These are phyloP conservation scores for Actinia equina DNA, from an alignment of 64 coral and sea anemone species.

Conservation along the genomic window DNA sequence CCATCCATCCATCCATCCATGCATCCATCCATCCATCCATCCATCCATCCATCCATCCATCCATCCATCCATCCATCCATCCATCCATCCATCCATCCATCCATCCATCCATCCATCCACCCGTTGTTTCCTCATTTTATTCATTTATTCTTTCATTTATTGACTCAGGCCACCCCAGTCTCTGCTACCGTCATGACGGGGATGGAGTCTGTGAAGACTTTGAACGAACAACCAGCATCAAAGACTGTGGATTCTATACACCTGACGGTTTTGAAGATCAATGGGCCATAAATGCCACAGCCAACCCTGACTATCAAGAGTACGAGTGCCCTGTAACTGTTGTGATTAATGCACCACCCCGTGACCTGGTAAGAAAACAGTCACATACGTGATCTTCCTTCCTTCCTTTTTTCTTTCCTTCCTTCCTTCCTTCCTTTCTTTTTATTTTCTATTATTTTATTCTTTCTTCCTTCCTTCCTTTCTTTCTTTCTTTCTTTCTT, in stretches of 20 bases:
- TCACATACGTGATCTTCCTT: too few relatives aligned
- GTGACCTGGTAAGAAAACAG: constrained; percentile 63
- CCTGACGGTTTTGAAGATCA: constrained; percentile 92
- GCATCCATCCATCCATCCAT: neutral
- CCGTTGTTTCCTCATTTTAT: neutral
- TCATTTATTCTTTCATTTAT: neutral
- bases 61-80: neutral
- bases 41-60: neutral
- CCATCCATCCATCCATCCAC: neutral
- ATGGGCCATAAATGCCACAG: constrained; percentile 59
- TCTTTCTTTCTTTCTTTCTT: too few relatives aligned
- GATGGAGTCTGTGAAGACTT: constrained; percentile 94
- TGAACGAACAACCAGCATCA: constrained; percentile 82
- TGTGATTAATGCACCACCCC: constrained; percentile 53
- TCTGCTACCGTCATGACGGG: constrained; percentile 90
- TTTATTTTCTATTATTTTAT: too few relatives aligned
- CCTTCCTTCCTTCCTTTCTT: too few relatives aligned
- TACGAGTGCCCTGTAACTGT: constrained; percentile 41
- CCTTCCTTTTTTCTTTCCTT: too few relatives aligned
- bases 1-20: neutral
- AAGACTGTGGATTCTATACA: constrained; percentile 97
- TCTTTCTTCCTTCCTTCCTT: too few relatives aligned
- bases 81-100: too few relatives aligned
- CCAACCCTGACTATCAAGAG: constrained; percentile 27
- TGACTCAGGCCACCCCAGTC: constrained; percentile 69